Percentiles rank a stretch among this genome's conserved stretches.
Conservation (phyloP, 2,113 vertebrate genomes). For the Nestor notabilis region DNA sequence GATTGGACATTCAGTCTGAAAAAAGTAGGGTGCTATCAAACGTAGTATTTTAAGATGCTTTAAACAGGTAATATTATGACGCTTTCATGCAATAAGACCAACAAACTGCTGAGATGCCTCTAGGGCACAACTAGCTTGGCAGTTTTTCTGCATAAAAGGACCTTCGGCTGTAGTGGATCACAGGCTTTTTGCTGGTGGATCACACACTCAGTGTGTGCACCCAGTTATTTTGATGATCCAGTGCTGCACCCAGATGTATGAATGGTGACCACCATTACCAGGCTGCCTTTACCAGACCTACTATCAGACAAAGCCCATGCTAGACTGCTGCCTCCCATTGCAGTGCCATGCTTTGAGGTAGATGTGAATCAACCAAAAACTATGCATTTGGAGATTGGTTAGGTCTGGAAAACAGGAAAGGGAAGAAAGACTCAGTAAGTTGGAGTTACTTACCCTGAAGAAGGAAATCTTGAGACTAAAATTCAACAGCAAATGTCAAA, state of each 20-base stretch:
- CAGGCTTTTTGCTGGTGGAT: not conserved
- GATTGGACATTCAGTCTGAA: not conserved
- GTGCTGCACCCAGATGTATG: fast-evolving
- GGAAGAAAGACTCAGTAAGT: not conserved
- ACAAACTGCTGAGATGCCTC: not conserved
- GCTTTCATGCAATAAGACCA: not conserved
- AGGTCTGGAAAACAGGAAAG: not conserved
- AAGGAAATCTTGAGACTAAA: not conserved
- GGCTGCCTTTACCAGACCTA: not conserved
- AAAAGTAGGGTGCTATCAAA: not conserved
- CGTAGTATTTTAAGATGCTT: not conserved
- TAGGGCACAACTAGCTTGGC: not conserved
- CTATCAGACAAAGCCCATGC: not conserved
- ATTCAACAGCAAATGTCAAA: not conserved
- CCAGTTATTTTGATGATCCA: not conserved
- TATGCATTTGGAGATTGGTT: not conserved
- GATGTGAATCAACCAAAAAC: not conserved
- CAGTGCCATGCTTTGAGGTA: not conserved
- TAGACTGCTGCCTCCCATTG: not conserved
- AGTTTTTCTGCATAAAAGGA: not conserved
- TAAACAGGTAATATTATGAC: not conserved
- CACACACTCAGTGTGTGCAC: not conserved
- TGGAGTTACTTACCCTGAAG: not conserved
- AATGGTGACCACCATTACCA: not conserved
- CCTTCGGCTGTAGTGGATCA: not conserved